Conservation (phyloP, 2,888 invertebrate genomes). For the Amphipoea oculea region DNA sequence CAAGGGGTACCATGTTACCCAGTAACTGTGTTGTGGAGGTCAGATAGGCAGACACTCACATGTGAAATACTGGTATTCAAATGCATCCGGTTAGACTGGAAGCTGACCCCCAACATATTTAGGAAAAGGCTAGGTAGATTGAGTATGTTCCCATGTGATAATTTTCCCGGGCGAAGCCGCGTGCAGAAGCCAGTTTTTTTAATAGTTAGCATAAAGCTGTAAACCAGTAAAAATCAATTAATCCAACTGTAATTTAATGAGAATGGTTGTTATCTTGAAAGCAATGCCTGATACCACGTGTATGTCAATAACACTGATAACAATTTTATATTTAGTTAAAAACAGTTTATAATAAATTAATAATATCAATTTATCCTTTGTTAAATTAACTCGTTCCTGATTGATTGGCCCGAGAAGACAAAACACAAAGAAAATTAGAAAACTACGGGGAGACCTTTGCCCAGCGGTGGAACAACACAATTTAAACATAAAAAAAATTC, state of each 20-base stretch:
- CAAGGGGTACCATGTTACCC: no score
- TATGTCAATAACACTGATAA: slow-evolving; percentile 42
- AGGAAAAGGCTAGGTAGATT: no score
- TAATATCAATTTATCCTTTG: neutral
- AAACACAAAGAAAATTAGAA: neutral
- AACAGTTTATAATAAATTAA: slow-evolving; percentile 18
- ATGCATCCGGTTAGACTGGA: no score
- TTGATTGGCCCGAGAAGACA: neutral
- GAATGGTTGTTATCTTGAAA: slow-evolving; percentile 34
- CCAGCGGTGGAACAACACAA: neutral
- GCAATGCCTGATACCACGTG: slow-evolving; percentile 32
- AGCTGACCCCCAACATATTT: no score
- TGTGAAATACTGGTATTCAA: no score
- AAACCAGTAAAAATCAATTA: slow-evolving; percentile 23
- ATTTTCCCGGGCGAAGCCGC: neutral
- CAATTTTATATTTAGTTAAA: slow-evolving; percentile 3
- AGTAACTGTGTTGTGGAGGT: no score
- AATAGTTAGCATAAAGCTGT: neutral
- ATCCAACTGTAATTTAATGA: slow-evolving; percentile 16
- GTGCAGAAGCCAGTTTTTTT: neutral
- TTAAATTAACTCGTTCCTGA: neutral
- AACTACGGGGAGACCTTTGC: neutral
- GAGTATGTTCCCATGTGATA: no score
- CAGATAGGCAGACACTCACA: no score
- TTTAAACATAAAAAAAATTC: no score